phyloP scores from a whole-genome alignment of 1,140 invertebrate species.

The Dysdera silvatica region DNA sequence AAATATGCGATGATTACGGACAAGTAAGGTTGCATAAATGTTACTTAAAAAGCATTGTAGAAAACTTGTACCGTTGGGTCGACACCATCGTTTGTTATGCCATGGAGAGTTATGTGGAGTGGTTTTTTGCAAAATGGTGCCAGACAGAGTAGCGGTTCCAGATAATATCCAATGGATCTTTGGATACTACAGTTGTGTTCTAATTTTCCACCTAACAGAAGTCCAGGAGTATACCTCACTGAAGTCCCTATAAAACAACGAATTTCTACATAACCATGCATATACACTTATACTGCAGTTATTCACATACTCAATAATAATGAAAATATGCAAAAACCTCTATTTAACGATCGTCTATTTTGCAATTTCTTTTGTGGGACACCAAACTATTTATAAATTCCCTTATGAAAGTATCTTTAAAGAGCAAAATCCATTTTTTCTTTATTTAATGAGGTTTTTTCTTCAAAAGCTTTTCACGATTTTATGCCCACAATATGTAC shows the following conservation, averaged over 20 bases:
- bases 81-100: constrained; percentile 73
- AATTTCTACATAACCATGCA: neutral
- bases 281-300: neutral
- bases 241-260: constrained; percentile 55
- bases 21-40: neutral
- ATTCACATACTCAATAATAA: no score
- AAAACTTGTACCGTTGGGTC: constrained; percentile 48
- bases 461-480: no score
- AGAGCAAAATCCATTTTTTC: no score
- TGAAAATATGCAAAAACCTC: no score
- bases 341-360: no score
- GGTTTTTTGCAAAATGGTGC: constrained; percentile 93
- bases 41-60: neutral
- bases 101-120: constrained; percentile 67
- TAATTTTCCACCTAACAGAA: constrained; percentile 75
- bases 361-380: no score
- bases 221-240: constrained; percentile 78
- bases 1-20: no score
- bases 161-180: constrained; percentile 80
- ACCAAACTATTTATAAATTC: no score
- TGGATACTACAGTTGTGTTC: constrained; percentile 77
- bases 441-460: no score
- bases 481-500: no score
- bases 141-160: constrained; percentile 78
- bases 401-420: no score